A percentile compares a stretch with the other conserved stretches of the same genome.
Evolutionary conservation across 2,113 vertebrate genomes (phyloP).

Genomic region (Lophotis ruficrista): DNA sequence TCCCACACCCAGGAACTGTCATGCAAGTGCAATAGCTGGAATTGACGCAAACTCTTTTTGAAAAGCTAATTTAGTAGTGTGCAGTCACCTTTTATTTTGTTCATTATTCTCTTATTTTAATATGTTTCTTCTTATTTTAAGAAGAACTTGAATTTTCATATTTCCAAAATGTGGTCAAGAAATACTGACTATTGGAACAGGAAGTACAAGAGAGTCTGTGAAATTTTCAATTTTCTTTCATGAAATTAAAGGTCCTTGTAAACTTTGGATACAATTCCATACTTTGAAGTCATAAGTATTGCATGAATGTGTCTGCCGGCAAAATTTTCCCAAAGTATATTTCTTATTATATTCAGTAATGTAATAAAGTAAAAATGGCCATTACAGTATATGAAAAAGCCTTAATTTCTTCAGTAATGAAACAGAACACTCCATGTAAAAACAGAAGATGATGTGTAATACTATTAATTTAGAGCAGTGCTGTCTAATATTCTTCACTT

Average conservation of each 20-base stretch:
- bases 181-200: not conserved
- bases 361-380: not conserved
- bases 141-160: not conserved
- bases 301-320: not conserved
- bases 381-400: not conserved
- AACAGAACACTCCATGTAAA: not conserved
- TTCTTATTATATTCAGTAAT: not conserved
- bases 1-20: constrained; percentile 13
- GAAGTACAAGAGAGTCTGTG: not conserved
- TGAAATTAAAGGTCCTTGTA: not conserved
- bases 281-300: not conserved
- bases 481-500: not conserved
- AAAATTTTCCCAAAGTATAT: not conserved
- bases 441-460: not conserved
- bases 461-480: not conserved
- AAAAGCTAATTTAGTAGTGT: not conserved
- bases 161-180: not conserved
- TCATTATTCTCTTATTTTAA: not conserved
- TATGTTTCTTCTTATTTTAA: not conserved
- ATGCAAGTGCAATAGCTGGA: constrained; percentile 18
- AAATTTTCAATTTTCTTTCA: not conserved
- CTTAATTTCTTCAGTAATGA: not conserved
- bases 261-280: not conserved
- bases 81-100: not conserved
- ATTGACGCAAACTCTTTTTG: not conserved